Conservation (phyloP, 2,888 invertebrate species). For the Coelopa pilipes region DNA sequence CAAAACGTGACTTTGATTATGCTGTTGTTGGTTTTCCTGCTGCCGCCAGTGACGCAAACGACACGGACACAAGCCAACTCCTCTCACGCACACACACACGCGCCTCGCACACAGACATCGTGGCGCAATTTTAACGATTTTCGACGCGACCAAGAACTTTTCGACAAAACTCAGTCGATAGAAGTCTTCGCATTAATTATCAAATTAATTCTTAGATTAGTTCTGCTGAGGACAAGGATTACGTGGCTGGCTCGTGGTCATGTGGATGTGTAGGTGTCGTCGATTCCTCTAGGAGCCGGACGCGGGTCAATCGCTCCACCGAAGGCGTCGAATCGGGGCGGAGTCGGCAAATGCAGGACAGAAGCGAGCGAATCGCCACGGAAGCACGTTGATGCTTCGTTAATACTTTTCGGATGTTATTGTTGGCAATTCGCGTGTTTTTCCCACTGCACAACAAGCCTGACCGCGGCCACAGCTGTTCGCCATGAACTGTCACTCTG, state of each 20-base stretch:
- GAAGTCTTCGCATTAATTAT: too few relatives aligned
- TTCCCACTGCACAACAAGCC: not conserved
- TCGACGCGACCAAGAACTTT: not conserved
- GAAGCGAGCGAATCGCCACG: not conserved
- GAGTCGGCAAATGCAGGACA: not conserved
- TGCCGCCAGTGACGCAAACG: not conserved
- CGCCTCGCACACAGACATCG: not conserved
- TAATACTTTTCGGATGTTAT: not conserved
- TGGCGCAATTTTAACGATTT: constrained; percentile 21
- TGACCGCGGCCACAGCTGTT: constrained; percentile 27
- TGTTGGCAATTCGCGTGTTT: not conserved
- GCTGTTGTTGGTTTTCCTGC: not conserved
- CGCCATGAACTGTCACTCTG: constrained; percentile 32
- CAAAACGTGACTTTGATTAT: too few relatives aligned
- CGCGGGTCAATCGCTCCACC: not conserved
- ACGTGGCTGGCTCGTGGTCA: not conserved
- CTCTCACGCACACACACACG: constrained; percentile 8
- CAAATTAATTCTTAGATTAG: too few relatives aligned
- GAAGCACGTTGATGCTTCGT: too few relatives aligned
- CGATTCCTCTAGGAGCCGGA: not conserved
- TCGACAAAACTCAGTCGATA: not conserved
- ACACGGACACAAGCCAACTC: not conserved
- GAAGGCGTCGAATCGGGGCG: not conserved
- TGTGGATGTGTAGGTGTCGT: not conserved
- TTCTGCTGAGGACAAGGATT: too few relatives aligned